Conservation (phyloP, 2,888 invertebrate genomes). For the Magallana nippona region DNA sequence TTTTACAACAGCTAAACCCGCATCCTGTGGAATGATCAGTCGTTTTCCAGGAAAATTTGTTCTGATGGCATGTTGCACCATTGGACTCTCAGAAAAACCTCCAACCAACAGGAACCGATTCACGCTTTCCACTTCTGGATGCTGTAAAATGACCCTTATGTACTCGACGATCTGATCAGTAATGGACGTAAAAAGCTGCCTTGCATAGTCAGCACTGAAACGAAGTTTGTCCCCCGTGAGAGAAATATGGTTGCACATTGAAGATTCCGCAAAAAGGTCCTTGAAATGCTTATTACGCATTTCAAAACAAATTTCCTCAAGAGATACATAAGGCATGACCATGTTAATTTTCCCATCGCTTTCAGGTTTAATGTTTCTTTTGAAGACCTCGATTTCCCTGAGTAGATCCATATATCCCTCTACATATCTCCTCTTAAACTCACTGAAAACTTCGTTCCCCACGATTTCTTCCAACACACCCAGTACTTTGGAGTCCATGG, state of each 20-base stretch:
- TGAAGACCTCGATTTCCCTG: constrained; percentile 55
- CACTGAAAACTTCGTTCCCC: constrained; percentile 49
- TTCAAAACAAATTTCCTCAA: constrained; percentile 49
- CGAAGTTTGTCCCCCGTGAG: constrained; percentile 52
- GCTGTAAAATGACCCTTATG: constrained; percentile 50
- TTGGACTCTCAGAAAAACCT: constrained; percentile 55
- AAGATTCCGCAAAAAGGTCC: constrained; percentile 46
- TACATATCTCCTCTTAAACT: constrained; percentile 46
- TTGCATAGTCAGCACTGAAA: constrained; percentile 47
- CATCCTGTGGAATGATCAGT: constrained; percentile 55
- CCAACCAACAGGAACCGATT: constrained; percentile 56
- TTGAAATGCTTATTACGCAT: constrained; percentile 50
- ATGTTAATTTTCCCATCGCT: constrained; percentile 49
- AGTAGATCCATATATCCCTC: constrained; percentile 54
- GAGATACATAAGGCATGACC: constrained; percentile 46
- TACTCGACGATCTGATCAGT: constrained; percentile 53
- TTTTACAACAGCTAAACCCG: constrained; percentile 56
- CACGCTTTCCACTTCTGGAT: constrained; percentile 46
- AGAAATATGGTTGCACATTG: constrained; percentile 48
- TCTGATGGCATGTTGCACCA: constrained; percentile 54
- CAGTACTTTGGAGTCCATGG: constrained; percentile 53
- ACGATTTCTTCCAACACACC: constrained; percentile 47
- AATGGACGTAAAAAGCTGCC: constrained; percentile 49
- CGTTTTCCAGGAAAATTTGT: constrained; percentile 51
- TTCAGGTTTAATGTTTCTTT: constrained; percentile 48